These are phyloP conservation scores for Baryphthengus martii DNA, from an alignment of 2,113 vertebrate genomes.

Conservation along the genomic window DNA sequence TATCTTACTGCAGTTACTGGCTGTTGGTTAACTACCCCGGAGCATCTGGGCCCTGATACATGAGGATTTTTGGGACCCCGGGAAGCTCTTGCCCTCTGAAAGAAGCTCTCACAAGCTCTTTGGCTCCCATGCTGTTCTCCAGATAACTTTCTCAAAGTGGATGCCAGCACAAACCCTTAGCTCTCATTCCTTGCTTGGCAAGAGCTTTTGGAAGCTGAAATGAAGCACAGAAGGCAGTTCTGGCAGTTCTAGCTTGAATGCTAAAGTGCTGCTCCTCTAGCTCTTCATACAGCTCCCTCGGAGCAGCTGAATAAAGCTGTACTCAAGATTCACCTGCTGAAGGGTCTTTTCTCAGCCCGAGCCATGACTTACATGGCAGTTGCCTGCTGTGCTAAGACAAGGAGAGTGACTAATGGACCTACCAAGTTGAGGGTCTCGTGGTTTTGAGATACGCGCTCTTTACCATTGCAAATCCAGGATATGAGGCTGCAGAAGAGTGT, in stretches of 20 bases:
- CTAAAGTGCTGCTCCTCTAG: neutral
- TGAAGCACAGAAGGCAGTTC: neutral
- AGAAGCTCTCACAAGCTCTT: neutral
- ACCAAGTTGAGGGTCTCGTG: neutral
- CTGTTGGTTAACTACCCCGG: neutral
- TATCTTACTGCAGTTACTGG: neutral
- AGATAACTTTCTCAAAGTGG: constrained; percentile 15
- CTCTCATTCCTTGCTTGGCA: neutral
- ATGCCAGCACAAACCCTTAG: neutral
- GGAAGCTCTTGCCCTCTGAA: neutral
- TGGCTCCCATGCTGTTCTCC: neutral
- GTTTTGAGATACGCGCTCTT: neutral
- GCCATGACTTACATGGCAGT: neutral
- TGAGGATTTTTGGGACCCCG: neutral
- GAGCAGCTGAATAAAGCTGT: neutral
- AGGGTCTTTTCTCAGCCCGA: neutral
- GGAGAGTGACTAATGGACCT: neutral
- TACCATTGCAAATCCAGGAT: neutral
- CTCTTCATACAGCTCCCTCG: neutral
- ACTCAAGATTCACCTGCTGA: neutral
- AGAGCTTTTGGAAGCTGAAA: neutral
- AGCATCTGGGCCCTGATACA: neutral
- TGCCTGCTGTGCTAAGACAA: neutral
- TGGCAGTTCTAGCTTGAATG: neutral
- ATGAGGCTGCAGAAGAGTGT: neutral